Evolutionary conservation across 2,888 invertebrate species (phyloP).

Genomic region (Eilema griseolum): DNA sequence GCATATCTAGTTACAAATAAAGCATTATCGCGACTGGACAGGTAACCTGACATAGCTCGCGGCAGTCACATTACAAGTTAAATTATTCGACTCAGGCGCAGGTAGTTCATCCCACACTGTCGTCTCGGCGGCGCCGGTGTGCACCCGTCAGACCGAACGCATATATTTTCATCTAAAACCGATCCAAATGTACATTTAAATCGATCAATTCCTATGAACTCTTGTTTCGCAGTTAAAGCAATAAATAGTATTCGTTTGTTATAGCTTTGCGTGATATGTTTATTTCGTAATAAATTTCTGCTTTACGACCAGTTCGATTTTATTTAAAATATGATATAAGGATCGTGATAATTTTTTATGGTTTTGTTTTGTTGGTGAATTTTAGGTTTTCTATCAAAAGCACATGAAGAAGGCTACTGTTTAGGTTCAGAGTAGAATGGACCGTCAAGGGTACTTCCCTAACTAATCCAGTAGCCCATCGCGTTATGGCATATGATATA

Average conservation of each 20-base stretch:
- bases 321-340: conserved; percentile 9
- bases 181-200: conserved; percentile 53
- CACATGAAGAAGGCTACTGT: not conserved
- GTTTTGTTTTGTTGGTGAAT: not conserved
- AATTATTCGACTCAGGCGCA: conserved; percentile 51
- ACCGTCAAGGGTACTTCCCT: too few relatives aligned
- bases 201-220: conserved; percentile 49
- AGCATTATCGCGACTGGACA: conserved; percentile 29
- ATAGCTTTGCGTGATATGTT: conserved; percentile 15
- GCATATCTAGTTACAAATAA: not conserved
- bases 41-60: conserved; percentile 26
- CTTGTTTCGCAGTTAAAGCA: conserved; percentile 45
- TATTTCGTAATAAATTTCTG: conserved; percentile 27
- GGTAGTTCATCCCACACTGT: conserved; percentile 58
- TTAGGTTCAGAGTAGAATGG: too few relatives aligned
- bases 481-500: too few relatives aligned
- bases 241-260: conserved; percentile 28
- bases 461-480: too few relatives aligned
- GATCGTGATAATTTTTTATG: not conserved
- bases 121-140: conserved; percentile 50
- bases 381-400: not conserved
- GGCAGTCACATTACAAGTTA: conserved; percentile 46
- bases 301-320: conserved; percentile 26
- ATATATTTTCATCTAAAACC: conserved; percentile 31
- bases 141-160: conserved; percentile 32